Conservation (phyloP, 2,888 invertebrate genomes). For the Trissolcus japonicus region DNA sequence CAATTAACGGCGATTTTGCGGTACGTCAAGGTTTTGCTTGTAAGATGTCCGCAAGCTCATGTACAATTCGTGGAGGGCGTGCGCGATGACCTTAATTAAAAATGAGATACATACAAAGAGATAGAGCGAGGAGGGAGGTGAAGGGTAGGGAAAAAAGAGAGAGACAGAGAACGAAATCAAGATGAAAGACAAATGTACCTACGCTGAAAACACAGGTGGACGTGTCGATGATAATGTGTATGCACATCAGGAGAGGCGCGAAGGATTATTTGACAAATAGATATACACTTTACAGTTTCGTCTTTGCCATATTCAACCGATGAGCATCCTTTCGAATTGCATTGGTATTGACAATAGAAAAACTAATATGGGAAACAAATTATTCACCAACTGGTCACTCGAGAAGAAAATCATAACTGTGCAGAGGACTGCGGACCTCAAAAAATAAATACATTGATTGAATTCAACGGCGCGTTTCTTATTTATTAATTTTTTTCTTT, state of each 20-base stretch:
- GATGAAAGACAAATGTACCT: constrained; percentile 45
- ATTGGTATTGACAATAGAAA: constrained; percentile 6
- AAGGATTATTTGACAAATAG: constrained; percentile 67
- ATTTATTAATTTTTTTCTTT: constrained; percentile 29
- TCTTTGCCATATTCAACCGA: constrained; percentile 29
- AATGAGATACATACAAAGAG: constrained; percentile 26
- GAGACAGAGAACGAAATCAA: constrained; percentile 65
- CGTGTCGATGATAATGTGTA: neutral
- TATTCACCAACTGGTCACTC: constrained; percentile 4
- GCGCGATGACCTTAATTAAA: constrained; percentile 30
- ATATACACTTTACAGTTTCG: constrained; percentile 72
- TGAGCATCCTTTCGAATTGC: constrained; percentile 26
- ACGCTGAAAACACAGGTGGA: constrained; percentile 4
- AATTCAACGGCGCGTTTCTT: constrained; percentile 51
- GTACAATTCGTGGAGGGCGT: constrained; percentile 37
- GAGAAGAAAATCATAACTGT: constrained; percentile 22
- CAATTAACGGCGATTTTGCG: constrained; percentile 7
- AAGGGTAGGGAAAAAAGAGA: constrained; percentile 1
- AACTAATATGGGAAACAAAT: constrained; percentile 4
- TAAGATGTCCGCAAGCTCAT: constrained; percentile 22
- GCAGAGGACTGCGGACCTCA: constrained; percentile 27
- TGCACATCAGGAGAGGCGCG: constrained; percentile 57
- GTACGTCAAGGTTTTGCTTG: constrained; percentile 23
- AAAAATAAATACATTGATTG: constrained; percentile 57
- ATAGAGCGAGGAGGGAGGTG: constrained; percentile 11